A percentile compares a stretch with the other conserved stretches of the same genome.
Conservation (phyloP, 2,113 vertebrate species). For the Esox niger region DNA sequence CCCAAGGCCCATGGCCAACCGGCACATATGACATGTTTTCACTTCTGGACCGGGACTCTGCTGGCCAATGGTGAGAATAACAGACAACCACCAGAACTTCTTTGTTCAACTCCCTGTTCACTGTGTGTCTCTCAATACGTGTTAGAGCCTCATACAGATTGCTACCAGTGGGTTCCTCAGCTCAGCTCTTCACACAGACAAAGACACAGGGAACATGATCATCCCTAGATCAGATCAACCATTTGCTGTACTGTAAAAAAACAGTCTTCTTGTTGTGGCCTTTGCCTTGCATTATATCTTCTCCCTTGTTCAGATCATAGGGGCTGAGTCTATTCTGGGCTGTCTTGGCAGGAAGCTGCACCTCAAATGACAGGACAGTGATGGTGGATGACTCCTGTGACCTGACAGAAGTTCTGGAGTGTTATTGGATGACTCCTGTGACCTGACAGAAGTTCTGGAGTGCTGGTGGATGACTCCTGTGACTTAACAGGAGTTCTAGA, state of each 20-base stretch:
- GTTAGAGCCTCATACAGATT: conserved; percentile 17
- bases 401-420: too few species aligned
- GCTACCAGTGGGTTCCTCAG: conserved; percentile 69
- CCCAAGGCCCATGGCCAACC: conserved; percentile 51
- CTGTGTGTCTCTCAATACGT: conserved; percentile 10
- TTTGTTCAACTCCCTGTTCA: neutral
- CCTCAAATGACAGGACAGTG: conserved; percentile 10
- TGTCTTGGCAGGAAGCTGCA: conserved; percentile 55
- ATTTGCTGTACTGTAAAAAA: conserved; percentile 67
- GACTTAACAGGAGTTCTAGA: too few species aligned
- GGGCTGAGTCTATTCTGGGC: conserved; percentile 34
- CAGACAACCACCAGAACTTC: conserved; percentile 24
- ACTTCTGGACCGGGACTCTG: conserved; percentile 60
- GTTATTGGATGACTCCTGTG: too few species aligned
- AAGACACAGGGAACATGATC: conserved; percentile 64
- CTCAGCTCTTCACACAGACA: conserved; percentile 59
- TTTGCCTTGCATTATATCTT: conserved; percentile 69
- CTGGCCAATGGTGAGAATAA: conserved; percentile 52
- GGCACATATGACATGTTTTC: conserved; percentile 72
- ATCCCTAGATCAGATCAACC: conserved; percentile 63
- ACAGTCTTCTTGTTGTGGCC: conserved; percentile 64
- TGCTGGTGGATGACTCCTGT: conserved; percentile 47
- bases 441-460: too few species aligned
- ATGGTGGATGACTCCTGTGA: too few species aligned
- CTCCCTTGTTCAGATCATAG: conserved; percentile 54